These are phyloP conservation scores for Lepidurus arcticus DNA, from an alignment of 1,140 invertebrate genomes.

Conservation along the genomic window DNA sequence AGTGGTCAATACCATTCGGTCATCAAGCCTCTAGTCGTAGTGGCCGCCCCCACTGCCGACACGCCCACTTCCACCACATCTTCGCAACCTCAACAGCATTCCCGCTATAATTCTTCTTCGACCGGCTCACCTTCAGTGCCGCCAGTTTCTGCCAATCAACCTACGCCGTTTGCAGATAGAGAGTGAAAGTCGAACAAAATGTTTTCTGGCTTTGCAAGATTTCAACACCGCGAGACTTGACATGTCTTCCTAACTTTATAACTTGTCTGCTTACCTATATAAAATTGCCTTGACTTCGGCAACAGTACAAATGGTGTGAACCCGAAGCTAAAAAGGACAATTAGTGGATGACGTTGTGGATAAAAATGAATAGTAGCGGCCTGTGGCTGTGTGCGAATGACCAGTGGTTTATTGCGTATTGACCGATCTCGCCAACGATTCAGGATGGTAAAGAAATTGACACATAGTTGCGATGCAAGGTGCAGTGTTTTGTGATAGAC, in stretches of 20 bases:
- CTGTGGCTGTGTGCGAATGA: neutral
- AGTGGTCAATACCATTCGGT: conserved; percentile 30
- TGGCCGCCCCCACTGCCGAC: conserved; percentile 27
- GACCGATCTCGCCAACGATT: conserved; percentile 11
- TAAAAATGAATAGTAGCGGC: neutral
- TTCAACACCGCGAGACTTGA: neutral
- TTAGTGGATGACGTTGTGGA: neutral
- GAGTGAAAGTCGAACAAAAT: neutral
- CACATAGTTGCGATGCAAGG: neutral
- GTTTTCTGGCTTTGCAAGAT: neutral
- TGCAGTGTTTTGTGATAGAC: neutral
- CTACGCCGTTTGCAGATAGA: neutral
- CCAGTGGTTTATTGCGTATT: neutral
- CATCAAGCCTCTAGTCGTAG: conserved; percentile 33
- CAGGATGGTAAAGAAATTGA: neutral
- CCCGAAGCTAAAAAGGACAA: neutral
- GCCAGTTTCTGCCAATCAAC: neutral
- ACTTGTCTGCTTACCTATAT: neutral
- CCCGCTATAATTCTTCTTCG: neutral
- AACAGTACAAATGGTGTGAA: neutral
- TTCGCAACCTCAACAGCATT: conserved; percentile 9
- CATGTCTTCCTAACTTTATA: neutral
- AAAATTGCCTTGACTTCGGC: neutral
- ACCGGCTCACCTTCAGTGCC: neutral
- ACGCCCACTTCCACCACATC: conserved; percentile 16